These are phyloP conservation scores for Acanthoscelides obtectus DNA, from an alignment of 2,888 invertebrate genomes.

Conservation along the genomic window DNA sequence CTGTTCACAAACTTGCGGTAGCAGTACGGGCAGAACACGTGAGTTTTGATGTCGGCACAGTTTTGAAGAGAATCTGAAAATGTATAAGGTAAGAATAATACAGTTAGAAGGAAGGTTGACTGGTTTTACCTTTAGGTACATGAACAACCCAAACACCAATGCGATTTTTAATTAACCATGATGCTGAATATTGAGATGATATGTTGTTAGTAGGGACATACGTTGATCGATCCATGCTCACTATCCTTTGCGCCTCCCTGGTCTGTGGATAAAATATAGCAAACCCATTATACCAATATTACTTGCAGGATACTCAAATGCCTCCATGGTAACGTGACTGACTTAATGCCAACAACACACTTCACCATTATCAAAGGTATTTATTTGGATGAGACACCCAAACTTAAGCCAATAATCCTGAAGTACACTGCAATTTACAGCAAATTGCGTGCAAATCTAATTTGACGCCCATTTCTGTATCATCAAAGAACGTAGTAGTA, in stretches of 20 bases:
- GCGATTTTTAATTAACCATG: background rate
- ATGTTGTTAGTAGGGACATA: background rate
- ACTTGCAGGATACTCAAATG: too few species aligned
- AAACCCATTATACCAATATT: background rate
- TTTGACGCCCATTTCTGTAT: too few species aligned
- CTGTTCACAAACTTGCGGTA: conserved; percentile 62
- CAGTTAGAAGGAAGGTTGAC: background rate
- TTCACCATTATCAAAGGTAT: too few species aligned
- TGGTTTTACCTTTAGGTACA: background rate
- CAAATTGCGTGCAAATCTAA: too few species aligned
- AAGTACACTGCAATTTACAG: too few species aligned
- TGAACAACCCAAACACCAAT: background rate
- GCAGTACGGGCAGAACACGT: conserved; percentile 61
- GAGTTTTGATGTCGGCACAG: conserved; percentile 39
- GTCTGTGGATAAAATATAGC: background rate
- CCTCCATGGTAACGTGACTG: too few species aligned
- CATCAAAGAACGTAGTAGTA: too few species aligned
- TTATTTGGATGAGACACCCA: too few species aligned
- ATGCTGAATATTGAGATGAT: background rate
- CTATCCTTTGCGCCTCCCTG: background rate
- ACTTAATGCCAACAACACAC: too few species aligned
- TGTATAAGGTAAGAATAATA: conserved; percentile 26
- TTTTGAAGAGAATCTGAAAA: conserved; percentile 35
- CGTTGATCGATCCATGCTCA: background rate
- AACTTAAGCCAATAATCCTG: too few species aligned